Evolutionary conservation across 1,140 invertebrate species (phyloP), one percentile per base, ranked within the genome.

Genomic region (Pogonus chalceus): DNA sequence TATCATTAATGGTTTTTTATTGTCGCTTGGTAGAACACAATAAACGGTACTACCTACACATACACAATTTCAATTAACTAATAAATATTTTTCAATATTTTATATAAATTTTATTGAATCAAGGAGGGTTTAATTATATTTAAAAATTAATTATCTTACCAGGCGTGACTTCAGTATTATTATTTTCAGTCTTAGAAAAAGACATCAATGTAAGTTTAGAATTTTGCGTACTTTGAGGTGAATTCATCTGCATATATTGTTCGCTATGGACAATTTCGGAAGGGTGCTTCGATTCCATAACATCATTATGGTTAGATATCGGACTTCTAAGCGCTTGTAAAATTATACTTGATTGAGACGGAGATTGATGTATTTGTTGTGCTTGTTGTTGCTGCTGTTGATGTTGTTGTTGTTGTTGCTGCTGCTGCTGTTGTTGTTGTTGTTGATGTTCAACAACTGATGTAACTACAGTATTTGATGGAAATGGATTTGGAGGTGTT

Each of bases 331-430:
- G 18, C 18, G 37, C 37, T 9, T 18, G 9, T 16, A 43, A 18
- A 12, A 43, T 43, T 16, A 43, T 43, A 43, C 18, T 43, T 12
- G 37, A 43, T 18, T 43, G 37, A 9, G 18, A 9, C 7, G 9
- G 37, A 43, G 37, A 43, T 23, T 49, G 72, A 63, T 62, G 69
- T 59, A 58, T 67, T 60, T 54, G 69, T 62, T 54, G 68, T 66
- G 49, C 63, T 66, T 54, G 68, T 60, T 56, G 70, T 60, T 55
- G 70, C 64, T n/a, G 66, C 63, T 47, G 68, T 60, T 58, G 72
- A 64, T 61, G 71, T 67, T 21, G 68, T 35, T n/a, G n/a, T 16
- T 46, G 39, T 21, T 46, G 39, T 21, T 18, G 14, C 20, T 59
- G 58, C 12, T 51, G 58, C 7, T 59, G 58, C 2, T 57, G 58